These are phyloP conservation scores for Zoanthus solanderi DNA, from an alignment of 92 coral and sea anemone species.

Conservation along the genomic window DNA sequence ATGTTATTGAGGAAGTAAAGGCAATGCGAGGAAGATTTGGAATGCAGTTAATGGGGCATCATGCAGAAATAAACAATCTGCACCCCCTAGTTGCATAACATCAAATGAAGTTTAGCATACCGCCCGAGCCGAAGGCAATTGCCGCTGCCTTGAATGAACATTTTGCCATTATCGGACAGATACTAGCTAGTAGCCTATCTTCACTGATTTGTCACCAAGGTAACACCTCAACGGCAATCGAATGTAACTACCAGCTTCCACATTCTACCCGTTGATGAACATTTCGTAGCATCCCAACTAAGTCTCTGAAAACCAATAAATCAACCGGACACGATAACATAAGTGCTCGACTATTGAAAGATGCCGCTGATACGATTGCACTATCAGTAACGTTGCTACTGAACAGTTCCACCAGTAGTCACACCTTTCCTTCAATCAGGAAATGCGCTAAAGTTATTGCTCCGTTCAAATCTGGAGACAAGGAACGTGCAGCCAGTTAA, in stretches of 20 bases:
- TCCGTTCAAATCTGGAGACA: too few species aligned
- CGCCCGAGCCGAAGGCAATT: slow-evolving; percentile 27
- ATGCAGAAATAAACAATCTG: slow-evolving; percentile 29
- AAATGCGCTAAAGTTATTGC: too few species aligned
- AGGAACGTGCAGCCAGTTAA: too few species aligned
- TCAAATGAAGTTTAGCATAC: slow-evolving; percentile 40
- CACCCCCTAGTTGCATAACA: slow-evolving; percentile 48
- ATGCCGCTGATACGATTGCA: too few species aligned
- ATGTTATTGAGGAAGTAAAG: background rate
- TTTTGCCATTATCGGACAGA: background rate
- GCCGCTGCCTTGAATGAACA: background rate
- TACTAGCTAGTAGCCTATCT: slow-evolving; percentile 13
- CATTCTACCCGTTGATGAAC: slow-evolving; percentile 2
- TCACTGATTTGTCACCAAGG: background rate
- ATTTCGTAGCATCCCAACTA: background rate
- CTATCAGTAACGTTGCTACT: too few species aligned
- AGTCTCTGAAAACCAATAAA: slow-evolving; percentile 39
- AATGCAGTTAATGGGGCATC: slow-evolving; percentile 49
- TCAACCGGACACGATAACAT: slow-evolving; percentile 42
- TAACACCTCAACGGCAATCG: slow-evolving; percentile 20
- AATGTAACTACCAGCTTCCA: slow-evolving; percentile 5
- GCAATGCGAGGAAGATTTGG: slow-evolving; percentile 1
- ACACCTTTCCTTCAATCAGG: too few species aligned
- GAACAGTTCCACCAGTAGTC: too few species aligned
- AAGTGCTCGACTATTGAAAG: too few species aligned